Conservation (phyloP, 1,140 invertebrate genomes). For the Caenorhabditis brenneri region DNA sequence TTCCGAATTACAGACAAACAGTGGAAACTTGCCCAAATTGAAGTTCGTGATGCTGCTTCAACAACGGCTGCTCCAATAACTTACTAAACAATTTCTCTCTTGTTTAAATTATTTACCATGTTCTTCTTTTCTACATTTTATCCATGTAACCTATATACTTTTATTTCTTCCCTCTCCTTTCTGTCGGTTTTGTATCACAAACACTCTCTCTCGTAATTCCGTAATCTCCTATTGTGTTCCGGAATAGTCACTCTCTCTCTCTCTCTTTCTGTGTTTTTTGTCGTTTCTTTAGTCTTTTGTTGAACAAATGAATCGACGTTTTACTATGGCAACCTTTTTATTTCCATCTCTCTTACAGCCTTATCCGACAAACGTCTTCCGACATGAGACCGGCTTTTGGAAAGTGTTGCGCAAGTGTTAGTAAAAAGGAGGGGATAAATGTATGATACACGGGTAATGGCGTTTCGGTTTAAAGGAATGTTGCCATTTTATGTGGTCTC, state of each 20-base stretch:
- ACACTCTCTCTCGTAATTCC: background rate
- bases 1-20: constrained; percentile 30
- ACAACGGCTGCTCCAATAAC: background rate
- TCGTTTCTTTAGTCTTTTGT: background rate
- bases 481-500: constrained; percentile 39
- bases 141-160: background rate
- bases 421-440: constrained; percentile 2
- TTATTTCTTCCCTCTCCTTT: background rate
- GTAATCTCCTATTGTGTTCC: constrained; percentile 24
- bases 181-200: too few relatives aligned
- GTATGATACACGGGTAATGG: constrained; percentile 23
- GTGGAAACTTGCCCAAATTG: constrained; percentile 9
- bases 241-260: too few relatives aligned
- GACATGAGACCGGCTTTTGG: constrained; percentile 8
- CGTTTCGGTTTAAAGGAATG: constrained; percentile 36
- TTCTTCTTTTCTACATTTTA: background rate
- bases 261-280: background rate
- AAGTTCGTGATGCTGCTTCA: background rate
- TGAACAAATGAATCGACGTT: constrained; percentile 27
- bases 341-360: background rate
- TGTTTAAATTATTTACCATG: background rate
- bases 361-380: constrained; percentile 34
- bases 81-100: background rate
- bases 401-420: constrained; percentile 36
- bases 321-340: background rate